phyloP scores from a whole-genome alignment of 2,888 invertebrate genomes.

The Polydrusus pterygomalis region DNA sequence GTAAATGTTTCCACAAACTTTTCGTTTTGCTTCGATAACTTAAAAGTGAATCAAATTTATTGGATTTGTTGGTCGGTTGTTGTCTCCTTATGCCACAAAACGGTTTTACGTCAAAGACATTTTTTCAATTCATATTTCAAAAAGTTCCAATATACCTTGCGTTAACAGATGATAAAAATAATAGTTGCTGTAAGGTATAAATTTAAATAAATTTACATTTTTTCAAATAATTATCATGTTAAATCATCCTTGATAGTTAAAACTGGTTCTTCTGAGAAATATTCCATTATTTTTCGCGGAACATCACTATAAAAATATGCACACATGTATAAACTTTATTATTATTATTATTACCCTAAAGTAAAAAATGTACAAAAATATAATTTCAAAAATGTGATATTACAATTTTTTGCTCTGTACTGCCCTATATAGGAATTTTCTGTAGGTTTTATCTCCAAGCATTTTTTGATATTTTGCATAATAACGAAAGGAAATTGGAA shows the following conservation, averaged over 20 bases:
- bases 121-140: neutral
- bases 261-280: neutral
- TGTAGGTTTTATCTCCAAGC: too few relatives aligned
- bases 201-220: constrained; percentile 23
- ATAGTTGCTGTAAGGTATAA: neutral
- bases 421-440: too few relatives aligned
- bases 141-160: neutral
- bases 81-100: too few relatives aligned
- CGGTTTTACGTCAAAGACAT: too few relatives aligned
- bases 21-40: constrained; percentile 50
- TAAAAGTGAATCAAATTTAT: constrained; percentile 49
- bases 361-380: too few relatives aligned
- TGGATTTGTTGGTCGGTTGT: constrained; percentile 13
- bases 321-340: too few relatives aligned
- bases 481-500: too few relatives aligned
- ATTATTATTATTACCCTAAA: too few relatives aligned
- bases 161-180: neutral
- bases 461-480: too few relatives aligned
- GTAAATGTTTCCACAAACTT: constrained; percentile 45
- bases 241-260: constrained; percentile 1
- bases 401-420: too few relatives aligned
- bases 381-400: too few relatives aligned
- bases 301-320: neutral
- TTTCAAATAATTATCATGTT: neutral
- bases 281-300: neutral